Base-by-base conservation (phyloP, 2,888 invertebrate genomes). In the Cepaea hortensis region DNA sequence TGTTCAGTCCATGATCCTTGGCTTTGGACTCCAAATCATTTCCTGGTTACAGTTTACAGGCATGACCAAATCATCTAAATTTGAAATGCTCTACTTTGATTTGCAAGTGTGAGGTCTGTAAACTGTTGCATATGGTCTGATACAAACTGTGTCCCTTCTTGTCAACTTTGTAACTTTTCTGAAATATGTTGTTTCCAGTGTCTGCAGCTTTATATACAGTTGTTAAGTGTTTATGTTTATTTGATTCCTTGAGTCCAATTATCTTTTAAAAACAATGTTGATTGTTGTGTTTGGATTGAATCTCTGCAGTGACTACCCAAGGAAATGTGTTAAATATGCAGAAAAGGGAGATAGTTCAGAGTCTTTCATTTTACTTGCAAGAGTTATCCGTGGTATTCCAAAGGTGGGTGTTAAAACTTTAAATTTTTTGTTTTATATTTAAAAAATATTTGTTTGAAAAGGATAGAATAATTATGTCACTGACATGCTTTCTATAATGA, bases 271-370 rank as follows among this genome's bases (percentile, higher is more conserved):
- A 20, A 68, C n/a, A 68, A 18, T 68, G 5, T 68, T n/a, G 18
- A n/a, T 15, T 15, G 3, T n/a, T n/a, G n/a, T 68, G n/a, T 20
- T 55, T 11, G 11, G 55, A 4, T 77, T 77, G 11, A 55, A 7
- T 61, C n/a, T 79, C 55, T 79, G 79, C 89, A 93, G 93, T 91
- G 92, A 93, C 88, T 91, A 90, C 80, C 93, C 93, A 18, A 85
- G 89, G 55, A 93, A 93, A 84, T 93, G 93, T 88, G 87, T 92
- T 20, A 90, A 91, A 87, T 93, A 93, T 87, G 89, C 89, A 20
- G 73, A 79, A 3, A 85, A 70, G 48, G 65, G 85, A 61, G 88
- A 87, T 68, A 81, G 84, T 50, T 62, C 84, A 7, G 87, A 84
- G 9, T 87, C 90, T 0, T 91, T 90, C 86, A 90, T 93, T 20